Evolutionary conservation across 2,113 vertebrate genomes (phyloP), one percentile per base, ranked within the genome.

Genomic region (Nettapus auritus): DNA sequence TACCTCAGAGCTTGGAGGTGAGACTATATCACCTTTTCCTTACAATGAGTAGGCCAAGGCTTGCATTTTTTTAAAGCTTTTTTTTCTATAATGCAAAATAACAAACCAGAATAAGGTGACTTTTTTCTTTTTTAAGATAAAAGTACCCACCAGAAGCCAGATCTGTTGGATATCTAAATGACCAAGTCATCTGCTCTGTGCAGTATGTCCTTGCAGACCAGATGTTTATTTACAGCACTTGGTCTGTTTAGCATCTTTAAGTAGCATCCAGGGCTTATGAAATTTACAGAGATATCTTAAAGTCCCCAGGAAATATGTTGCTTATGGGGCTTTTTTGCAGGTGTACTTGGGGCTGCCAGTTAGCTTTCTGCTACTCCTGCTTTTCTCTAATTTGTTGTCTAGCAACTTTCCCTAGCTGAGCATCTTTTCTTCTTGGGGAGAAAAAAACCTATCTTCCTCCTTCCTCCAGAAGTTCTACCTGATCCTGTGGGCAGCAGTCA

Each of bases 401-500:
- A 94, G 88, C 71, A 34, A 33, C 63, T 53, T 93, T 64, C 75
- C 82, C 28, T 80, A 69, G 79, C 42, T 85, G 57, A 86, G 38
- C 44, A 57, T 76, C 57, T 44, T 76, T 94, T 93, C 57, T 33
- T 76, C n/a, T 33, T 36, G 75, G 57, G 62, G 55, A 94, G 82
- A 76, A 73, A 89, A 94, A 93, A 94, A 80, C 3, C 17, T 29
- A 26, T 94, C 79, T 96, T 95, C 93, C 90, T 95, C 94, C 96
- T 89, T 94, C 94, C 90, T 93, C 79, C 79, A 92, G 96, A 96
- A 93, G 79, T 73, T 90, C 82, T 93, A 38, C 91, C 86, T 80
- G 93, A 69, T 93, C 67, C 86, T 57, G 82, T 90, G 96, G 67
- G 91, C 88, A 96, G 82, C 94, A 96, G 53, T 90, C 86, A 96